Conservation (phyloP, 2,797 vertebrate genomes). For the Sciurus carolinensis region DNA sequence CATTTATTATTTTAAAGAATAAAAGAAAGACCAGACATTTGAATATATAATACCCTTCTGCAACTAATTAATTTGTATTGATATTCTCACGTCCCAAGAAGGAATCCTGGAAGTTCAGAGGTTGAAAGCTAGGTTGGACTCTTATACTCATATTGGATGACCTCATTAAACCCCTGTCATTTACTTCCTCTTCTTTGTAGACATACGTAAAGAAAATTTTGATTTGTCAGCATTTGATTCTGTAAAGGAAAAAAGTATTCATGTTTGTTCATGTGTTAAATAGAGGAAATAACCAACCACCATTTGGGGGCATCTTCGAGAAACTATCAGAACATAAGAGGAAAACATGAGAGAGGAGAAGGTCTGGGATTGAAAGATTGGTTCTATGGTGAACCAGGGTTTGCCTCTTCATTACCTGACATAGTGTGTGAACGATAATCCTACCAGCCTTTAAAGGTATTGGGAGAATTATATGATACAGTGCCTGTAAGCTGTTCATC, state of each 20-base stretch:
- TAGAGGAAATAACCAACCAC: not conserved
- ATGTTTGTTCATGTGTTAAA: not conserved
- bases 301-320: not conserved
- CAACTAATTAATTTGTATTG: conserved; percentile 1
- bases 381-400: not conserved
- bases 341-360: not conserved
- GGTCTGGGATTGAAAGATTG: not conserved
- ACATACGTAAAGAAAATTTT: not conserved
- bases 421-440: not conserved
- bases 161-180: not conserved
- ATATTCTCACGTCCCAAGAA: not conserved
- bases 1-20: not conserved
- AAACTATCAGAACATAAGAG: not conserved
- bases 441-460: not conserved
- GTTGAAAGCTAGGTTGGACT: not conserved
- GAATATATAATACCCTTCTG: not conserved
- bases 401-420: not conserved
- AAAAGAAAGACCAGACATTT: not conserved
- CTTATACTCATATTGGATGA: not conserved
- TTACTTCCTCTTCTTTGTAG: not conserved
- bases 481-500: not conserved
- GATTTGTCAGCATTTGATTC: not conserved
- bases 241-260: not conserved
- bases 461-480: not conserved
- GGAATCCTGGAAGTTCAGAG: not conserved